phyloP scores from a whole-genome alignment of 2,888 invertebrate genomes.

The Tortrix viridana region DNA sequence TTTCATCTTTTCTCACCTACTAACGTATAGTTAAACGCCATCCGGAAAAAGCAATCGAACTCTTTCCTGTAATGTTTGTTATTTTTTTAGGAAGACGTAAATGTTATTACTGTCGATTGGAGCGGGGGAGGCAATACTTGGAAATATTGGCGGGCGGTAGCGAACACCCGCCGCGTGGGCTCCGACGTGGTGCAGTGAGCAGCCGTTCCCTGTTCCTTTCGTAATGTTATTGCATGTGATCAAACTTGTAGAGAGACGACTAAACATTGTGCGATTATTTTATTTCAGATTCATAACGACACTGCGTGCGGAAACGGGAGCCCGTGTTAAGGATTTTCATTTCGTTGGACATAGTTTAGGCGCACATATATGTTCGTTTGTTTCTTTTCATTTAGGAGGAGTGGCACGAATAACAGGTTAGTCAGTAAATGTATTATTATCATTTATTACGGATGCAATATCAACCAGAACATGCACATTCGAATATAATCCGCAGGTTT shows the following conservation, averaged over 20 bases:
- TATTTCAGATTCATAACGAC: slow-evolving; percentile 74
- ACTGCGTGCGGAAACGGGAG: slow-evolving; percentile 67
- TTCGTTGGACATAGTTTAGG: slow-evolving; percentile 86
- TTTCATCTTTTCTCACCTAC: too few species aligned
- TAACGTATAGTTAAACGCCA: too few species aligned
- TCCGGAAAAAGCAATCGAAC: too few species aligned
- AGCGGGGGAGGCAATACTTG: slow-evolving; percentile 84
- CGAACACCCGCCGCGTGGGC: slow-evolving; percentile 84
- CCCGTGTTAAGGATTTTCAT: slow-evolving; percentile 72
- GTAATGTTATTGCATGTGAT: background rate
- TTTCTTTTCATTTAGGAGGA: slow-evolving; percentile 76
- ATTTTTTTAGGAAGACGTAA: slow-evolving; percentile 81
- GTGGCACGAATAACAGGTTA: slow-evolving; percentile 80
- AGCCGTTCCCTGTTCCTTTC: background rate
- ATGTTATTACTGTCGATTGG: slow-evolving; percentile 87
- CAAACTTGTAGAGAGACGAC: too few species aligned
- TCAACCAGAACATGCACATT: background rate
- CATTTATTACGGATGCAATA: background rate
- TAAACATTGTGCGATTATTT: too few species aligned
- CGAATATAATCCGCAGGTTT: slow-evolving; percentile 68
- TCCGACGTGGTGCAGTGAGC: slow-evolving; percentile 76
- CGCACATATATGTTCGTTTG: slow-evolving; percentile 85
- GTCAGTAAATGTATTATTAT: slow-evolving; percentile 18
- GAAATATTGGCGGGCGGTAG: slow-evolving; percentile 86
- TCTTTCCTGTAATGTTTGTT: background rate